phyloP scores from a whole-genome alignment of 1,140 invertebrate species.

The Drosophila willistoni region DNA sequence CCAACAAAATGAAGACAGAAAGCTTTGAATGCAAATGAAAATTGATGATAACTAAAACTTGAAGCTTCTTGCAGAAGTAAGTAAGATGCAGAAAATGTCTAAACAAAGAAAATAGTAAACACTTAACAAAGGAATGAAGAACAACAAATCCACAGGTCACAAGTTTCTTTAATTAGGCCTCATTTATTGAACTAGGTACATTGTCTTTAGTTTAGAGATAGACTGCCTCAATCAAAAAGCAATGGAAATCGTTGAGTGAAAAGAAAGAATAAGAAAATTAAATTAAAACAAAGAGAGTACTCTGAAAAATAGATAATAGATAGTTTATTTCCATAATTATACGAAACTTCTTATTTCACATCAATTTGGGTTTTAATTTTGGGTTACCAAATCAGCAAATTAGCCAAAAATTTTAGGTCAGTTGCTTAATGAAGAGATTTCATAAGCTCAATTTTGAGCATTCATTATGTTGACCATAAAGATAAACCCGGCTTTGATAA shows the following conservation, averaged over 20 bases:
- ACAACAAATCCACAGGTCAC: slow-evolving; percentile 19
- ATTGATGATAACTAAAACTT: neutral
- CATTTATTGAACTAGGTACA: too few relatives aligned
- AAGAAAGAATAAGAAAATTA: too few relatives aligned
- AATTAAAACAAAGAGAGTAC: too few relatives aligned
- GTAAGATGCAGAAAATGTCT: slow-evolving; percentile 26
- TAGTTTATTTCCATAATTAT: too few relatives aligned
- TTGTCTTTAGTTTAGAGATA: too few relatives aligned
- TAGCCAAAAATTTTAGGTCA: slow-evolving; percentile 24
- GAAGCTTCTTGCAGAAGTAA: slow-evolving; percentile 1
- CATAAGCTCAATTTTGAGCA: slow-evolving; percentile 1
- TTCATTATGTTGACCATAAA: slow-evolving; percentile 30
- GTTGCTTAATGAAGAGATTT: slow-evolving; percentile 43
- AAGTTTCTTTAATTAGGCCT: too few relatives aligned
- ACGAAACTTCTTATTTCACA: neutral
- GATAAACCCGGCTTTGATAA: slow-evolving; percentile 34
- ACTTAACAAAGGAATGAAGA: slow-evolving; percentile 17
- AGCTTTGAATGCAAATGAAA: slow-evolving; percentile 9
- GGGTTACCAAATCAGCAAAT: slow-evolving; percentile 31
- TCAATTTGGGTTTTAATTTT: neutral
- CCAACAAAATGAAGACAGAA: slow-evolving; percentile 9
- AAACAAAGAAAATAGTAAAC: slow-evolving; percentile 29
- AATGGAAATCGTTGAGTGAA: neutral
- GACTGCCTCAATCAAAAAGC: too few relatives aligned
- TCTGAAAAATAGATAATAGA: neutral